Percentiles rank a stretch among this genome's conserved stretches.
Evolutionary conservation across 2,797 vertebrate genomes (phyloP).

Genomic region (Poeciliopsis presidionis): DNA sequence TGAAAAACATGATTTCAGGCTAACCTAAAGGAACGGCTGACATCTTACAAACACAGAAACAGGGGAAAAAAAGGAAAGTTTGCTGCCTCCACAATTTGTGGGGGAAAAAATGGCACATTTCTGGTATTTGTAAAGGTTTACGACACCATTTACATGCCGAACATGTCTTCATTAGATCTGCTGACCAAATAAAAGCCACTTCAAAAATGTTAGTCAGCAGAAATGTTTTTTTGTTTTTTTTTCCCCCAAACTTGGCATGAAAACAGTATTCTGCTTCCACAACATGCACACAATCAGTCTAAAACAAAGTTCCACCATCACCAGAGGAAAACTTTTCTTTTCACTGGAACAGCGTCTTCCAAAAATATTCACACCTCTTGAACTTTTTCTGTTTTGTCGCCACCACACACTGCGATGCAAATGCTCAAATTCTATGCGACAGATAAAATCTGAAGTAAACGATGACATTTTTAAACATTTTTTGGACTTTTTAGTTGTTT

Average conservation of each 20-base stretch:
- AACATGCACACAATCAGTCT: slow-evolving; percentile 54
- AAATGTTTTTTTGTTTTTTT: neutral
- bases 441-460: neutral
- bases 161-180: slow-evolving; percentile 9
- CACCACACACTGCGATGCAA: neutral
- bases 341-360: neutral
- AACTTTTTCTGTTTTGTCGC: neutral
- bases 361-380: neutral
- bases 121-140: neutral
- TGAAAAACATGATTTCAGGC: slow-evolving; percentile 27
- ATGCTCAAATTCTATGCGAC: neutral
- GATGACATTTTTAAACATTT: neutral
- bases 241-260: slow-evolving; percentile 17
- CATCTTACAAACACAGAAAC: slow-evolving; percentile 14
- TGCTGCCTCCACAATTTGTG: slow-evolving; percentile 9
- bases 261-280: slow-evolving; percentile 30
- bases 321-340: slow-evolving; percentile 15
- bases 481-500: neutral
- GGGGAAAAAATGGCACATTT: neutral
- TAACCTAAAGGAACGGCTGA: slow-evolving; percentile 21
- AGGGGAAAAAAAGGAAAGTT: neutral
- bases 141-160: slow-evolving; percentile 15
- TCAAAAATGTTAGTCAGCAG: slow-evolving; percentile 12
- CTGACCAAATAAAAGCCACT: slow-evolving; percentile 19
- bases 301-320: slow-evolving; percentile 44